Percentiles rank a stretch among this genome's conserved stretches.
Evolutionary conservation across 30 jellyfish, hydroid and myxozoan species (phyloP).

Genomic region (Hydractinia symbiolongicarpus): DNA sequence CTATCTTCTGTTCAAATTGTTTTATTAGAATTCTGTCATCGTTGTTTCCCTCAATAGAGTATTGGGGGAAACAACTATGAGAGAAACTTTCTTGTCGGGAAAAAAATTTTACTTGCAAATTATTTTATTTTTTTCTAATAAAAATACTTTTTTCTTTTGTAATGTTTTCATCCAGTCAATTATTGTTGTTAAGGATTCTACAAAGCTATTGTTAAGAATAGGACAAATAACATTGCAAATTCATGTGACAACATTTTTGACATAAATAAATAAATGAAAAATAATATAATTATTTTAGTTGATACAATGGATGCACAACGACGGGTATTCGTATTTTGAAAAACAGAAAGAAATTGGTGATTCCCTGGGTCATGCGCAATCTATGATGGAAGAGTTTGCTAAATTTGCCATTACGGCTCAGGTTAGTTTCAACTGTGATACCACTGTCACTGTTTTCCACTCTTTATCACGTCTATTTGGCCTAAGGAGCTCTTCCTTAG

Average conservation of each 20-base stretch:
- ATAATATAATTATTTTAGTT: conserved; percentile 36
- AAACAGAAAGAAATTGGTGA: conserved; percentile 64
- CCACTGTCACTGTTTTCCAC: not conserved
- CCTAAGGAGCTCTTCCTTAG: not conserved
- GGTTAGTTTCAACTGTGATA: conserved; percentile 21
- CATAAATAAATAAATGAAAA: not conserved
- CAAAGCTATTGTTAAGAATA: not conserved
- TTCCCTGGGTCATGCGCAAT: conserved; percentile 69
- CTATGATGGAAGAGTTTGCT: conserved; percentile 61
- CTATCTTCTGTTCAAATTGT: too few relatives aligned
- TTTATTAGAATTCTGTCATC: too few relatives aligned
- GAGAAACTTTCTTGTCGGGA: too few relatives aligned
- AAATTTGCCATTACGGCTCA: conserved; percentile 54
- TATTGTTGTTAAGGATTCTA: not conserved
- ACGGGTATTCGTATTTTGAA: conserved; percentile 58
- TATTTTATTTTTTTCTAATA: too few relatives aligned
- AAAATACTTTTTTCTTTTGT: too few relatives aligned
- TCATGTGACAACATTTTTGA: not conserved
- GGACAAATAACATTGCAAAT: not conserved
- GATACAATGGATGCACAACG: conserved; percentile 62
- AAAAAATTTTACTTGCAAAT: too few relatives aligned
- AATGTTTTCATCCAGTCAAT: too few relatives aligned
- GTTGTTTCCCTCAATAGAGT: too few relatives aligned
- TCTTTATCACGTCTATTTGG: not conserved
- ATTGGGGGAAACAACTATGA: too few relatives aligned